Evolutionary conservation across 2,797 vertebrate species (phyloP).

Genomic region (Arremon brunneinucha): DNA sequence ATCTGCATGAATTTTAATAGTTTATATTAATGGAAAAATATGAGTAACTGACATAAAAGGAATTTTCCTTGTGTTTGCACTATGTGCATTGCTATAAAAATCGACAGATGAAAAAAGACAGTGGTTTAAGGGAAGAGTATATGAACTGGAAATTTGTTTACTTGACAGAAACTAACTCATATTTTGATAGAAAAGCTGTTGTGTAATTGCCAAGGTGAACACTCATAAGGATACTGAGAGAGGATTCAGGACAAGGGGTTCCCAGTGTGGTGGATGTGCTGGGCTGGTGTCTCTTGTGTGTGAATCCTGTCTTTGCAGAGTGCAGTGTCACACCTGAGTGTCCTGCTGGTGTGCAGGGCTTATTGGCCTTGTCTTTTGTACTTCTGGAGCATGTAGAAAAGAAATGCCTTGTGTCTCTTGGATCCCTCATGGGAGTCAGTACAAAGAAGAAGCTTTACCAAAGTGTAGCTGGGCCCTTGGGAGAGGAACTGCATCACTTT

Average conservation of each 20-base stretch:
- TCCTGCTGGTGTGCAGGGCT: neutral
- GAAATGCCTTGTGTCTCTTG: neutral
- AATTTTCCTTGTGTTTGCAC: constrained; percentile 72
- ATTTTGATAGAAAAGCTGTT: neutral
- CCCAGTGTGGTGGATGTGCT: neutral
- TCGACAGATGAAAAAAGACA: constrained; percentile 68
- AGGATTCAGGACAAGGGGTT: neutral
- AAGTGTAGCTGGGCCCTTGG: neutral
- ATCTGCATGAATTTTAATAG: constrained; percentile 78
- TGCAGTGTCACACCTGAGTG: neutral
- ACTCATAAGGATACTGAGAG: neutral
- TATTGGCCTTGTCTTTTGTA: too few species aligned
- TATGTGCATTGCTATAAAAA: constrained; percentile 69
- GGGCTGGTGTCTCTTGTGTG: neutral
- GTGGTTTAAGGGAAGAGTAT: constrained; percentile 50
- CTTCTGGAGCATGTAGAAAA: rapidly evolving
- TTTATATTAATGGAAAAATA: constrained; percentile 79
- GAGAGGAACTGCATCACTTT: neutral
- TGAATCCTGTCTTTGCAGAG: neutral
- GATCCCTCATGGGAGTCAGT: neutral
- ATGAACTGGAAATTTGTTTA: constrained; percentile 2
- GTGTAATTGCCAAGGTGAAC: neutral
- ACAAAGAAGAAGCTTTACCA: neutral
- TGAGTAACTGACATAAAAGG: constrained; percentile 79
- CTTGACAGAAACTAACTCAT: neutral